Base-by-base conservation (phyloP, 2,797 vertebrate species). In the Hypotaenidia philippensis region DNA sequence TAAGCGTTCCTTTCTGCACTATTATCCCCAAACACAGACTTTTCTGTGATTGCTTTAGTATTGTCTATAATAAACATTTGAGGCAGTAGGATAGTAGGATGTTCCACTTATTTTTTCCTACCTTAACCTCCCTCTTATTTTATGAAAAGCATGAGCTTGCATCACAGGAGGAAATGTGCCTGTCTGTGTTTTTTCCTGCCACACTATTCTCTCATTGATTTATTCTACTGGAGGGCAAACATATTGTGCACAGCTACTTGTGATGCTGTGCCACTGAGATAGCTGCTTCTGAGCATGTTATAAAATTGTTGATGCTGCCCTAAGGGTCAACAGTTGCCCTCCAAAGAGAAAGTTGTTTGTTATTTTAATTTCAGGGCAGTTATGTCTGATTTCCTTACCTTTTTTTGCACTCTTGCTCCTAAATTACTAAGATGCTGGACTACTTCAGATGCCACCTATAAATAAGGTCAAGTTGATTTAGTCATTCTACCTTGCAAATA, bases 171-270 rank as follows among this genome's bases (percentile, higher is more conserved):
- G 38, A 94, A 91, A 94, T 60, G 36, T 44, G 71, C 27, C 27
- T 78, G 65, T 55, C 29, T 61, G 9, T 57, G 13, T 23, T 89
- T 93, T 68, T 68, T n/a, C 23, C 63, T 8, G 8, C 10, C 32
- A 60, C 4, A 5, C 13, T 64, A 27, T 82, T 86, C 36, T 81
- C 22, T 90, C 76, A 76, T 5, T 88, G 85, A 79, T 92, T 94
- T 81, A 79, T 82, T 71, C 79, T 76, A 78, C 64, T 68, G 44
- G 76, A 94, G 74, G 76, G 59, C 87, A 96, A 97, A 60, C 56
- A 83, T 53, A 34, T 69, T 80, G 56, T 82, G 49, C 59, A 65
- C 71, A 88, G 74, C 72, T 93, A 71, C 44, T 83, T 89, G 47
- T 74, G 78, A 86, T 61, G 34, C 69, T 94, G 11, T 41, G 26